phyloP scores from a whole-genome alignment of 2,888 invertebrate genomes.

The Allacma fusca region DNA sequence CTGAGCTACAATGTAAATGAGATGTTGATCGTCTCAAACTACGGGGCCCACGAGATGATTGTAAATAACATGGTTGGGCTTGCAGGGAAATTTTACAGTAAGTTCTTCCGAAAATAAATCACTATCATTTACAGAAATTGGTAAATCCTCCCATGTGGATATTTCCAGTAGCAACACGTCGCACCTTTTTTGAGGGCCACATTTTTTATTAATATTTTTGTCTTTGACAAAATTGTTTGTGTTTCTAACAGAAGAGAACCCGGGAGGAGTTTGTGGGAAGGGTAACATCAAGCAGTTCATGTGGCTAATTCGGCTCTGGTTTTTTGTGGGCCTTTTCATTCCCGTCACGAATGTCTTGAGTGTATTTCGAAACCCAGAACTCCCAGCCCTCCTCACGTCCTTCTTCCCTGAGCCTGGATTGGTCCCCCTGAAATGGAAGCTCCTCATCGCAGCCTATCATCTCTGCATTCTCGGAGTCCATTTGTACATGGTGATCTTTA shows the following conservation, averaged over 20 bases:
- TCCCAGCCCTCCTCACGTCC: not conserved
- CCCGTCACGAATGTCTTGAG: not conserved
- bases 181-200: not conserved
- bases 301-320: not conserved
- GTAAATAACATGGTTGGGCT: not conserved
- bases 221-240: too few species aligned
- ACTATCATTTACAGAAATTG: not conserved
- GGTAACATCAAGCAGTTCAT: not conserved
- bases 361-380: not conserved
- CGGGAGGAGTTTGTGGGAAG: too few species aligned
- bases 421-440: not conserved
- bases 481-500: constrained; percentile 5
- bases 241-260: too few species aligned
- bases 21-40: not conserved
- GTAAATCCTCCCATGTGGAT: not conserved
- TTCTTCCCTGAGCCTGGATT: not conserved
- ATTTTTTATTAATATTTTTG: not conserved
- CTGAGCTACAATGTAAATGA: constrained; percentile 7
- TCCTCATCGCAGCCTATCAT: not conserved
- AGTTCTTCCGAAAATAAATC: too few species aligned
- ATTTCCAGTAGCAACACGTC: not conserved
- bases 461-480: not conserved
- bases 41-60: not conserved
- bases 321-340: not conserved
- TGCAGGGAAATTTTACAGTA: not conserved